Percentiles rank a stretch among this genome's conserved stretches.
These are phyloP conservation scores for Xiphophorus couchianus DNA, from an alignment of 2,113 vertebrate genomes.

Conservation along the genomic window DNA sequence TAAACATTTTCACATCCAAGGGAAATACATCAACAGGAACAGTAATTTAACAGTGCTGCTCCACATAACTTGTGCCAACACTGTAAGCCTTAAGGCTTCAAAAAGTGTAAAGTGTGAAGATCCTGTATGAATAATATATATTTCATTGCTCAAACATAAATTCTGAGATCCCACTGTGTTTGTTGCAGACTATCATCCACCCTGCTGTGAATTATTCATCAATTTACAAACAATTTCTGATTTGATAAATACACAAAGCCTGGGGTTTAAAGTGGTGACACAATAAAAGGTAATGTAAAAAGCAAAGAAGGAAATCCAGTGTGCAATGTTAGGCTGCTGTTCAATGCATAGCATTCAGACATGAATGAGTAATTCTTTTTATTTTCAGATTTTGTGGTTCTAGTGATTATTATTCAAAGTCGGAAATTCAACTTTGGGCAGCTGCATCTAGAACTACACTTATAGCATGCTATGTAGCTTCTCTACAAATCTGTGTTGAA, in stretches of 20 bases:
- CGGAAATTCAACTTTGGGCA: too few relatives aligned
- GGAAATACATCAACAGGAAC: background rate
- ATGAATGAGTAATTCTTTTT: too few relatives aligned
- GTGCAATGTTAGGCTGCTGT: background rate
- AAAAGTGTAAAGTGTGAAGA: background rate
- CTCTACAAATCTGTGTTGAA: too few relatives aligned
- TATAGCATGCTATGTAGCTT: too few relatives aligned
- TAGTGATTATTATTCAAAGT: too few relatives aligned
- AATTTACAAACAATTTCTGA: conserved; percentile 11
- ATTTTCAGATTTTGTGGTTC: too few relatives aligned
- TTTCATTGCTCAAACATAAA: background rate
- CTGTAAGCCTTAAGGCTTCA: background rate
- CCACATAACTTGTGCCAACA: background rate
- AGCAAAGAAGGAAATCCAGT: background rate
- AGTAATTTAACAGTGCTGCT: background rate
- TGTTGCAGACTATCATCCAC: background rate
- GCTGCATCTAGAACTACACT: too few relatives aligned
- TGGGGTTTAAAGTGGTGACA: background rate
- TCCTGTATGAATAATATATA: background rate
- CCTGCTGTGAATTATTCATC: conserved; percentile 45
- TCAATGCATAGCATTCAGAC: too few relatives aligned
- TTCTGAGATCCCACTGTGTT: conserved; percentile 5
- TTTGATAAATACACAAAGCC: background rate
- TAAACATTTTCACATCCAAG: too few relatives aligned
- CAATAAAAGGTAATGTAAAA: background rate